Evolutionary conservation across 2,113 vertebrate species (phyloP).

Genomic region (Aldabrachelys gigantea): DNA sequence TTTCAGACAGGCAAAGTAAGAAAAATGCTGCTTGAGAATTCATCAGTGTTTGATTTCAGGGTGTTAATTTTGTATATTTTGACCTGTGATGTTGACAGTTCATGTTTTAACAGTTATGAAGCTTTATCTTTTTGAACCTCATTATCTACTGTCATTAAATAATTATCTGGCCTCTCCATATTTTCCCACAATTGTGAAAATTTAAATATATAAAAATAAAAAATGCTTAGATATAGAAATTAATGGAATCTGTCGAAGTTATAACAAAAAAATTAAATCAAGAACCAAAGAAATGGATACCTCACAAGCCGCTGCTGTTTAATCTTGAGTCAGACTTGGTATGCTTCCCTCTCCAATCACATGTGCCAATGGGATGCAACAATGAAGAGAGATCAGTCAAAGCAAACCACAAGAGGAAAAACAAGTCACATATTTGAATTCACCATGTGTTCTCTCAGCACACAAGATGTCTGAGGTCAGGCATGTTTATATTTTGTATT

Average conservation of each 20-base stretch:
- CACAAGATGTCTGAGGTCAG: fast-evolving
- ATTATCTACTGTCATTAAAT: background rate
- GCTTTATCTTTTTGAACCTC: background rate
- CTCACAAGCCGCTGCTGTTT: background rate
- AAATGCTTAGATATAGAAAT: background rate
- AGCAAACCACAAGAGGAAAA: background rate
- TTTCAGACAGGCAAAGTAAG: background rate
- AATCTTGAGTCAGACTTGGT: background rate
- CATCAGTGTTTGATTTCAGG: background rate
- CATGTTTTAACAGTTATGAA: background rate
- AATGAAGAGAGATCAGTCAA: background rate
- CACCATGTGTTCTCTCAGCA: background rate
- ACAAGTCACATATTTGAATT: background rate
- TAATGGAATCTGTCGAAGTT: background rate
- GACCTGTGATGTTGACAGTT: background rate
- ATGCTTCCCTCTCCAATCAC: background rate
- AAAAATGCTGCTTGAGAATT: background rate
- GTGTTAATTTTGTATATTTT: background rate
- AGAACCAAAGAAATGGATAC: background rate
- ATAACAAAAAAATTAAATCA: background rate
- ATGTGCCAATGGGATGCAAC: background rate
- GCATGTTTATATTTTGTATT: fast-evolving
- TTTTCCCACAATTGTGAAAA: background rate
- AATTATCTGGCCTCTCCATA: background rate
- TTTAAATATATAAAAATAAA: background rate